These are phyloP conservation scores for Lasioglossum oenotherae DNA, from an alignment of 2,888 invertebrate species.

Conservation along the genomic window DNA sequence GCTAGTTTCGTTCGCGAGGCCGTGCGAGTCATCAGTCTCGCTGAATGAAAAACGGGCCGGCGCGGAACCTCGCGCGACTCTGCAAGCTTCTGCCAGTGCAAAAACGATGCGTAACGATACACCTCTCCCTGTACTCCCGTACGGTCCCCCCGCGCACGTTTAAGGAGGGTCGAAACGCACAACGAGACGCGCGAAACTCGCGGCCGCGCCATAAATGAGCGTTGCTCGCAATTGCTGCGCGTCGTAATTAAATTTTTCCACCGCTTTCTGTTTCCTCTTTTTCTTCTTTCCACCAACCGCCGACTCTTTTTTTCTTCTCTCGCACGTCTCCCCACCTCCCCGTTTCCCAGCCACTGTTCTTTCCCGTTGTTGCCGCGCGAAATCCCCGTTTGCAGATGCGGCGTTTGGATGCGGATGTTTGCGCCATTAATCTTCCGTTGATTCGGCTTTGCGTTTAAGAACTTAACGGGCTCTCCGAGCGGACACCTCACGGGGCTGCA, in stretches of 20 bases:
- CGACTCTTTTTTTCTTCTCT: background rate
- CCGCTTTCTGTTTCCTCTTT: background rate
- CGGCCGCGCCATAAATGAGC: conserved; percentile 27
- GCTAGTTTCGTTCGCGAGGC: conserved; percentile 35
- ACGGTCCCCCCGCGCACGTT: background rate
- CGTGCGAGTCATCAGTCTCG: conserved; percentile 37
- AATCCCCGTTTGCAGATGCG: conserved; percentile 23
- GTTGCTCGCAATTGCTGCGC: conserved; percentile 36
- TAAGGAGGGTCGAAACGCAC: conserved; percentile 11
- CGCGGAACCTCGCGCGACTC: conserved; percentile 1
- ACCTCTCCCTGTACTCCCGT: background rate
- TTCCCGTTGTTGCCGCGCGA: conserved; percentile 4
- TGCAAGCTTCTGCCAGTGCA: conserved; percentile 14
- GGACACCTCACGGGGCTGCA: background rate
- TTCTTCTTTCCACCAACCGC: background rate
- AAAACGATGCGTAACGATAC: conserved; percentile 20
- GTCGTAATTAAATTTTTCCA: conserved; percentile 51
- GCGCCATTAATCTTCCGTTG: conserved; percentile 13
- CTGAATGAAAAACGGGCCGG: conserved; percentile 19
- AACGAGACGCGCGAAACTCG: conserved; percentile 1
- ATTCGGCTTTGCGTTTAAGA: conserved; percentile 6
- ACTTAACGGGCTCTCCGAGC: background rate
- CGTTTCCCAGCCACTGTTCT: background rate
- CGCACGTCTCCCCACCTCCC: background rate
- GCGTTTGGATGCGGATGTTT: conserved; percentile 7